These are phyloP conservation scores for Drosophila azteca DNA, from an alignment of 1,140 invertebrate species.

Conservation along the genomic window DNA sequence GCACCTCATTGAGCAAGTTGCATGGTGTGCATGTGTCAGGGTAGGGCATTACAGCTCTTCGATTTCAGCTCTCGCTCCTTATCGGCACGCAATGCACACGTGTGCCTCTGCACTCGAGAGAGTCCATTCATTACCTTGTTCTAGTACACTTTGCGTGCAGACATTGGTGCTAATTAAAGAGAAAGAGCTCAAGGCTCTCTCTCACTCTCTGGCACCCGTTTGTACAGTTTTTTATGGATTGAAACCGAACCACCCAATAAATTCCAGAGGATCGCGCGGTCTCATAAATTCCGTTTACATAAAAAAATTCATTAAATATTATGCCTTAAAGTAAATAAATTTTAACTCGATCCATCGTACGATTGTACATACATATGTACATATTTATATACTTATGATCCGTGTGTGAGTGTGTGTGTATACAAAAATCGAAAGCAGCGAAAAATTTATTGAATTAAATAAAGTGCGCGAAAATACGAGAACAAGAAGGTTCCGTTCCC, in stretches of 20 bases:
- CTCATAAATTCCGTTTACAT: constrained; percentile 58
- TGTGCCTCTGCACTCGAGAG: no score
- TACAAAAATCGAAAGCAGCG: constrained; percentile 3
- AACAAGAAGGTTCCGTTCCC: constrained; percentile 8
- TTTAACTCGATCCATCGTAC: constrained; percentile 35
- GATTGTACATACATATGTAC: not conserved
- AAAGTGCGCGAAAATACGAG: constrained; percentile 21
- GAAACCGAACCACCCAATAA: not conserved
- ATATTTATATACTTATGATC: no score
- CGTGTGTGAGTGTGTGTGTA: not conserved
- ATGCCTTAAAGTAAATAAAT: constrained; percentile 34
- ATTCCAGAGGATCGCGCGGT: constrained; percentile 29
- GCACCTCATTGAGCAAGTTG: no score
- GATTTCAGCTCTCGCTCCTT: no score
- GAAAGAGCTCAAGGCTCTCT: not conserved
- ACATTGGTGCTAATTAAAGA: no score
- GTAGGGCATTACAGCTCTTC: no score
- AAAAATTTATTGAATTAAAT: constrained; percentile 17
- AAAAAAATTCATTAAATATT: constrained; percentile 62
- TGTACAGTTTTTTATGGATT: constrained; percentile 23
- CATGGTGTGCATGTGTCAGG: no score
- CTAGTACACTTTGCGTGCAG: no score
- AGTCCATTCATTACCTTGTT: no score
- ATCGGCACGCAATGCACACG: no score
- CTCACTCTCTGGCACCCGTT: not conserved